A percentile compares a stretch with the other conserved stretches of the same genome.
phyloP scores from a whole-genome alignment of 1,140 invertebrate genomes.

The Oryctes rhinoceros region DNA sequence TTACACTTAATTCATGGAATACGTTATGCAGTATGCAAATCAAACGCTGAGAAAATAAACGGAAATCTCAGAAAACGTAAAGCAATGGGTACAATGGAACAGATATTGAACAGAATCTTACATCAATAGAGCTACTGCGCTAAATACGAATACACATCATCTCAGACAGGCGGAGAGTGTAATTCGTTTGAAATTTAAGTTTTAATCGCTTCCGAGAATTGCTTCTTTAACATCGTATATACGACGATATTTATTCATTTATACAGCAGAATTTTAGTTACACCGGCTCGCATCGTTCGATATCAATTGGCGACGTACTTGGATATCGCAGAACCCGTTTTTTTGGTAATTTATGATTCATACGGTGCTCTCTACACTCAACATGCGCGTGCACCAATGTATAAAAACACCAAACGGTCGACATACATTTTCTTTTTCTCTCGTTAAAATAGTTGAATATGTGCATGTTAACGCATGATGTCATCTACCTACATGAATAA shows the following conservation, averaged over 20 bases:
- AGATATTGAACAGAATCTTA: too few relatives aligned
- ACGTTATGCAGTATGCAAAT: too few relatives aligned
- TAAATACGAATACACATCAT: too few relatives aligned
- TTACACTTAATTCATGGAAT: too few relatives aligned
- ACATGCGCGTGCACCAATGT: neutral
- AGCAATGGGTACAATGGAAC: too few relatives aligned
- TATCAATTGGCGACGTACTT: neutral
- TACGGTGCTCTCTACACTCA: neutral
- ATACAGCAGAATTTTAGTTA: neutral
- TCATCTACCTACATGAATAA: constrained; percentile 19
- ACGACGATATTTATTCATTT: neutral
- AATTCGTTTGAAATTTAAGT: too few relatives aligned
- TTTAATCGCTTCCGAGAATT: too few relatives aligned
- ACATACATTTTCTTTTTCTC: neutral
- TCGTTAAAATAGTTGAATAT: constrained; percentile 24
- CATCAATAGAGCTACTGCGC: too few relatives aligned
- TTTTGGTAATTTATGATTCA: constrained; percentile 14
- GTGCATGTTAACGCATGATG: constrained; percentile 34
- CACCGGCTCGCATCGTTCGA: neutral
- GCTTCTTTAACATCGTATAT: too few relatives aligned
- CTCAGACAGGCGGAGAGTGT: too few relatives aligned
- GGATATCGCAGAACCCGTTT: neutral
- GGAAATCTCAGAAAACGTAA: too few relatives aligned
- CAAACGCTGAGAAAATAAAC: too few relatives aligned
- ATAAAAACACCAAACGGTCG: neutral